phyloP scores from a whole-genome alignment of 1,140 invertebrate species.

The Drosophila aff. region DNA sequence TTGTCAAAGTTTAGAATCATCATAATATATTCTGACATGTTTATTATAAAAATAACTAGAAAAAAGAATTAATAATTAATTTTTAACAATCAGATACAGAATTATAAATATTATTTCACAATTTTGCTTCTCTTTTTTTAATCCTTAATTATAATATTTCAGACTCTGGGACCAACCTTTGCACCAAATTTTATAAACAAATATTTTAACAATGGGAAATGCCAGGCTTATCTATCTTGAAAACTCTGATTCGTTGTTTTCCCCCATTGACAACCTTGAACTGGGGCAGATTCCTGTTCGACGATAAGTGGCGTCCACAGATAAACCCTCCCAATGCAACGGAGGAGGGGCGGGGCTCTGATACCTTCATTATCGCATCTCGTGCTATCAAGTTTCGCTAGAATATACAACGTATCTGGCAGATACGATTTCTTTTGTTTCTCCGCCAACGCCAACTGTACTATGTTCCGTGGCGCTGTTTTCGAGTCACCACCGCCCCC shows the following conservation, averaged over 20 bases:
- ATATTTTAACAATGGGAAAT: slow-evolving; percentile 2
- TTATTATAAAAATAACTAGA: too few relatives aligned
- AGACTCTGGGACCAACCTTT: neutral
- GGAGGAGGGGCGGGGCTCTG: neutral
- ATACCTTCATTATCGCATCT: slow-evolving; percentile 29
- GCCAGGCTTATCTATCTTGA: slow-evolving; percentile 9
- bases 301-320: slow-evolving; percentile 22
- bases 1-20: too few relatives aligned
- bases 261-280: slow-evolving; percentile 44
- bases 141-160: neutral
- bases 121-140: too few relatives aligned
- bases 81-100: too few relatives aligned
- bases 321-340: slow-evolving; percentile 17
- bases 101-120: neutral
- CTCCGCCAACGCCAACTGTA: slow-evolving; percentile 54
- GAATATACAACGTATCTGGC: slow-evolving; percentile 37
- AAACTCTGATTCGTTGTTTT: slow-evolving; percentile 1
- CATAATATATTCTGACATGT: too few relatives aligned
- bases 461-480: slow-evolving; percentile 26
- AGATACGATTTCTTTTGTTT: slow-evolving; percentile 60
- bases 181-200: too few relatives aligned
- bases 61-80: too few relatives aligned
- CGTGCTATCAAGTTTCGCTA: slow-evolving; percentile 38
- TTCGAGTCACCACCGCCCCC: slow-evolving; percentile 3
- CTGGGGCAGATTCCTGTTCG: slow-evolving; percentile 23